phyloP scores from a whole-genome alignment of 2,113 vertebrate species.

The Crotalus helleri region DNA sequence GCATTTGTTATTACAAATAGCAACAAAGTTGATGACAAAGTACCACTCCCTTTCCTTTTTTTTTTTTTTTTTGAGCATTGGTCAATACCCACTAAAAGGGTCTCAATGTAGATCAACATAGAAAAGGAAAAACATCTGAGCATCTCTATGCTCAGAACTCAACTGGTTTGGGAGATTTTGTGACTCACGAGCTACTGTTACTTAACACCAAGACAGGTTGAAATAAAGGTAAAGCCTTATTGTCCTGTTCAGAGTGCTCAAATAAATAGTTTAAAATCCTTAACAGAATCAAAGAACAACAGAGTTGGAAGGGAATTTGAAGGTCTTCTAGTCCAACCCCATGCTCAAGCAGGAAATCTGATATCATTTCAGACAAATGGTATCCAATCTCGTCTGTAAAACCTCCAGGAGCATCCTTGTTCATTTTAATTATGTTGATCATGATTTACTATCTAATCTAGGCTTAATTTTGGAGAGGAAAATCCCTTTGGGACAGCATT shows the following conservation, averaged over 20 bases:
- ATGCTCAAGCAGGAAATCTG: not conserved
- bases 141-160: slow-evolving; percentile 43
- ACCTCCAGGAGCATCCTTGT: not conserved
- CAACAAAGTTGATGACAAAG: slow-evolving; percentile 6
- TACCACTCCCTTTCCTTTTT: not conserved
- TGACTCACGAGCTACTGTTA: not conserved
- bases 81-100: not conserved
- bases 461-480: not conserved
- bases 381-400: not conserved
- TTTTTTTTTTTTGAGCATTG: slow-evolving; percentile 17
- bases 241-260: not conserved
- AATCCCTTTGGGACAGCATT: not conserved
- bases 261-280: not conserved
- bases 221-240: not conserved
- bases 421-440: not conserved
- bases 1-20: slow-evolving; percentile 13
- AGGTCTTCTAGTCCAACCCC: not conserved
- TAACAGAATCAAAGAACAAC: not conserved
- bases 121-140: slow-evolving; percentile 38
- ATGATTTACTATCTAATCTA: not conserved
- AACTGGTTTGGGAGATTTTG: not conserved
- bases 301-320: not conserved
- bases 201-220: not conserved
- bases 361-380: not conserved
- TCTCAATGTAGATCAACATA: not conserved